phyloP scores from a whole-genome alignment of 2,113 vertebrate genomes.

The Felis catus region F.catus_Fca126_mat1.0 CM031423.1:73307501-73308000 shows the following conservation, averaged over 20 bases:
- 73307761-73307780: constrained; percentile 59
- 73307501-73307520: constrained; percentile 55
- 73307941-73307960: constrained; percentile 60
- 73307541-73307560: neutral
- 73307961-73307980: constrained; percentile 46
- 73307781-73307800: constrained; percentile 69
- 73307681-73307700: constrained; percentile 89
- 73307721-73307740: constrained; percentile 74
- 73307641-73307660: constrained; percentile 85
- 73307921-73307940: constrained; percentile 3
- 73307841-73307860: constrained; percentile 21
- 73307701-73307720: constrained; percentile 88
- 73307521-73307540: neutral
- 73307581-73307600: neutral
- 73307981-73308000: constrained; percentile 74
- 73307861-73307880: neutral
- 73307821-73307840: constrained; percentile 87
- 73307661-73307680: constrained; percentile 92
- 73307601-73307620: constrained; percentile 19
- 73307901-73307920: constrained; percentile 48
- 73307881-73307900: neutral
- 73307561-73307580: neutral
- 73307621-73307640: constrained; percentile 73
- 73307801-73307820: constrained; percentile 84
- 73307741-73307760: constrained; percentile 60